A percentile compares a stretch with the other conserved stretches of the same genome.
Evolutionary conservation across 2,888 invertebrate genomes (phyloP).

Genomic region (Polietes domitor): DNA sequence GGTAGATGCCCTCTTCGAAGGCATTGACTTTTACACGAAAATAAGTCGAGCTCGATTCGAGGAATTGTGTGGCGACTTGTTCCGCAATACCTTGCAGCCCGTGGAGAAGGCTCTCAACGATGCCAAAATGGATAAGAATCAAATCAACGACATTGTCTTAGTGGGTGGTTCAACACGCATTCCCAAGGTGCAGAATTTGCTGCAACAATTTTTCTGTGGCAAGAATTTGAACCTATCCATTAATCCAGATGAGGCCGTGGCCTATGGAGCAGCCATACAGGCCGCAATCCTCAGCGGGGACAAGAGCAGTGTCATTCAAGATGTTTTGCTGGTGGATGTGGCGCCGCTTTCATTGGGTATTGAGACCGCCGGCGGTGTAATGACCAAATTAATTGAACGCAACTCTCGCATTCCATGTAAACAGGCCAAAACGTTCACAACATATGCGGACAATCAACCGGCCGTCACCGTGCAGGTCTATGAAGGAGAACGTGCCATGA

Average conservation of each 20-base stretch:
- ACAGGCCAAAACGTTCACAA: constrained; percentile 88
- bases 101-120: constrained; percentile 90
- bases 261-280: constrained; percentile 89
- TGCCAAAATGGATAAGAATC: constrained; percentile 88
- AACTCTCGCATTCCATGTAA: constrained; percentile 88
- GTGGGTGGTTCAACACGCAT: constrained; percentile 92
- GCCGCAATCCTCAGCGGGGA: constrained; percentile 88
- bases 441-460: constrained; percentile 90
- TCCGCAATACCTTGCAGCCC: constrained; percentile 87
- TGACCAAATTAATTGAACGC: constrained; percentile 88
- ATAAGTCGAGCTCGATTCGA: constrained; percentile 88
- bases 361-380: constrained; percentile 91
- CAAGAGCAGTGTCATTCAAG: constrained; percentile 87
- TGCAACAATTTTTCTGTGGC: constrained; percentile 88
- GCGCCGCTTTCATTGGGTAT: constrained; percentile 87
- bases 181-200: constrained; percentile 88
- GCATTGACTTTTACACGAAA: constrained; percentile 87
- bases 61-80: constrained; percentile 87
- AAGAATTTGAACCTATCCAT: constrained; percentile 88
- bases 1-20: constrained; percentile 88
- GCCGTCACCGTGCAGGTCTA: constrained; percentile 88
- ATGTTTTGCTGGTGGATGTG: constrained; percentile 86
- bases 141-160: constrained; percentile 89
- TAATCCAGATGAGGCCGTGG: constrained; percentile 91
- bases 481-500: constrained; percentile 93